Evolutionary conservation across 1,140 invertebrate genomes (phyloP).

Genomic region (Drosophila ogumai): DNA sequence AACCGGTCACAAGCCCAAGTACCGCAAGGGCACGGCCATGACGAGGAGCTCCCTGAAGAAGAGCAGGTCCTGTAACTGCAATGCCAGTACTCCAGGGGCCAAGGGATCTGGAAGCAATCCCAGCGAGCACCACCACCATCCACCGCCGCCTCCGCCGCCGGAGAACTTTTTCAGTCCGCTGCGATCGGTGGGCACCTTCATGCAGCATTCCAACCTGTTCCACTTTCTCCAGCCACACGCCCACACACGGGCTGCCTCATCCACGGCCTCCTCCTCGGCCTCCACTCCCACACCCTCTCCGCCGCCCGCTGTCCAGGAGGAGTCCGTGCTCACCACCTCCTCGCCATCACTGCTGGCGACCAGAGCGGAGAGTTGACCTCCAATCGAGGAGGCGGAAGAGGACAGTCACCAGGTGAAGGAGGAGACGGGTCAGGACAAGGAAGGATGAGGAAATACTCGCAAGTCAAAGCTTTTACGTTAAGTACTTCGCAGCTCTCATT

Average conservation of each 20-base stretch:
- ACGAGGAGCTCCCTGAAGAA: slow-evolving; percentile 60
- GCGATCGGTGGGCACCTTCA: slow-evolving; percentile 70
- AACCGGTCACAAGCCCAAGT: slow-evolving; percentile 74
- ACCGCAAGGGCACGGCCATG: slow-evolving; percentile 62
- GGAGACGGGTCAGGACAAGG: neutral
- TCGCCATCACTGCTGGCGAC: slow-evolving; percentile 61
- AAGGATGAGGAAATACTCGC: slow-evolving; percentile 72
- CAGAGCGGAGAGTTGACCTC: slow-evolving; percentile 66
- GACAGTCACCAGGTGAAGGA: neutral
- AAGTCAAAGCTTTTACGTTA: slow-evolving; percentile 74
- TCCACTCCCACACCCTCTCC: slow-evolving; percentile 23
- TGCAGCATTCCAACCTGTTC: slow-evolving; percentile 84
- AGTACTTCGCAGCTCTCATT: slow-evolving; percentile 43
- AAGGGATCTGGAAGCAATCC: slow-evolving; percentile 31
- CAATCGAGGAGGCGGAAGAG: neutral
- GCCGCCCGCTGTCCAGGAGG: slow-evolving; percentile 22
- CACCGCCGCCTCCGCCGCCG: slow-evolving; percentile 6
- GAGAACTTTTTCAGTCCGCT: slow-evolving; percentile 75
- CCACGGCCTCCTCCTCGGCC: slow-evolving; percentile 25
- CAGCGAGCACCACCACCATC: slow-evolving; percentile 23
- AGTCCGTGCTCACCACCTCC: slow-evolving; percentile 33
- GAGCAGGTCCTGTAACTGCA: slow-evolving; percentile 72
- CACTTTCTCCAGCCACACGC: slow-evolving; percentile 74
- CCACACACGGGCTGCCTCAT: slow-evolving; percentile 15
- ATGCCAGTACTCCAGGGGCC: slow-evolving; percentile 23